Evolutionary conservation across 2,888 invertebrate genomes (phyloP).

Genomic region (Chloroclystis v-ata): DNA sequence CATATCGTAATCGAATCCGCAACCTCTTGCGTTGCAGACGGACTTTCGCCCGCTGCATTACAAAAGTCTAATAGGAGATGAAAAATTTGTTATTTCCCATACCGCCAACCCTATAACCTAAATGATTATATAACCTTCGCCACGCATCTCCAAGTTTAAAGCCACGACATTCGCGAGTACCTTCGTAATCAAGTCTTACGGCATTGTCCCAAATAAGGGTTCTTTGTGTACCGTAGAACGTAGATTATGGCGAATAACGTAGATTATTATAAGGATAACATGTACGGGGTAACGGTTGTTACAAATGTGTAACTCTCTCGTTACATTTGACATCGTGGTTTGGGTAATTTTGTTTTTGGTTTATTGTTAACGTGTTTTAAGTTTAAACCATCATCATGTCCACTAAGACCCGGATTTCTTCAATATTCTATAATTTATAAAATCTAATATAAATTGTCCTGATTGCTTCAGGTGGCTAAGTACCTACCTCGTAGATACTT

Average conservation of each 20-base stretch:
- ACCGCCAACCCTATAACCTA: constrained; percentile 6
- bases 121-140: constrained; percentile 14
- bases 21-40: no score
- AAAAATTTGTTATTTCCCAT: no score
- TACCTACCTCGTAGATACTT: no score
- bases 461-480: no score
- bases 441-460: no score
- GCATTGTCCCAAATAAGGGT: constrained; percentile 26
- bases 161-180: constrained; percentile 20
- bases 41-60: no score
- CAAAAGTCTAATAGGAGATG: no score
- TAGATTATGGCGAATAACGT: no score
- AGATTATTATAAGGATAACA: constrained; percentile 27
- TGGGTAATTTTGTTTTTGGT: constrained; percentile 6
- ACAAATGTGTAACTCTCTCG: constrained; percentile 22
- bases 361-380: not conserved
- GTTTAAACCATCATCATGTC: not conserved
- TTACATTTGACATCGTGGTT: constrained; percentile 17
- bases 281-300: constrained; percentile 20
- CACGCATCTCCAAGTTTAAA: constrained; percentile 22
- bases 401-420: no score
- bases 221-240: no score
- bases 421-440: no score
- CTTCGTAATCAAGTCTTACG: constrained; percentile 26
- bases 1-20: no score